Base-by-base conservation (phyloP, 1,140 invertebrate species). In the Brachionus paranguensis region DNA sequence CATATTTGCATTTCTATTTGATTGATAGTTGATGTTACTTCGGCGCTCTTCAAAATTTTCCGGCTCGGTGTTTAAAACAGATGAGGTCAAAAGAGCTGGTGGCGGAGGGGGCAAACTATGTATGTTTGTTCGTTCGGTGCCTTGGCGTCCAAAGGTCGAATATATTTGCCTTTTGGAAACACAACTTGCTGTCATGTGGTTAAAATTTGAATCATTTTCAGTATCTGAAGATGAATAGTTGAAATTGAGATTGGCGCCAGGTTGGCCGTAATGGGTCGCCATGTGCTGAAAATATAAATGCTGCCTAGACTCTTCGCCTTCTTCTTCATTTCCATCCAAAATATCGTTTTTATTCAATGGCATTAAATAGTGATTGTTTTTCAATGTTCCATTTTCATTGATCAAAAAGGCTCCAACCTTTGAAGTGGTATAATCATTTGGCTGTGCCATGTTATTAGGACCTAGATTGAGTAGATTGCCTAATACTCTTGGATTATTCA, bases 281-380 rank as follows among this genome's bases (percentile, higher is more conserved):
- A 81, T 64, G 29, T 81, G 53, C 37, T 60, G 78, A 41, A 68
- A 60, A 45, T 81, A 81, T 29, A 81, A 68, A 81, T 60, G 53
- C 10, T 68, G 53, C 10, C 64, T 65, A n/a, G 20, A 64, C 10
- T 43, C 78, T 29, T 76, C 45, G 12, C 8, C 17, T 5, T 76
- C 72, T 33, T 47, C 8, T 43, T 74, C 20, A 50, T 29, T 27
- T 5, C 47, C 70, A 20, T 41, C n/a, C 6, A 53, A 53, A 14
- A 17, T n/a, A 74, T 74, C 37, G 17, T 24, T 43, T 6, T 43
- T 76, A 76, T 76, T 76, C 43, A 76, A 27, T 41, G 78, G 78
- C 78, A 81, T 81, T 41, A 81, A 47, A 81, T 81, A 81, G 11
- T 81, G 78, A 60, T 81, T 81, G 10, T 81, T 81, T 76, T 76